phyloP scores from a whole-genome alignment of 1,140 invertebrate genomes.

The Neodiprion pinetum region DNA sequence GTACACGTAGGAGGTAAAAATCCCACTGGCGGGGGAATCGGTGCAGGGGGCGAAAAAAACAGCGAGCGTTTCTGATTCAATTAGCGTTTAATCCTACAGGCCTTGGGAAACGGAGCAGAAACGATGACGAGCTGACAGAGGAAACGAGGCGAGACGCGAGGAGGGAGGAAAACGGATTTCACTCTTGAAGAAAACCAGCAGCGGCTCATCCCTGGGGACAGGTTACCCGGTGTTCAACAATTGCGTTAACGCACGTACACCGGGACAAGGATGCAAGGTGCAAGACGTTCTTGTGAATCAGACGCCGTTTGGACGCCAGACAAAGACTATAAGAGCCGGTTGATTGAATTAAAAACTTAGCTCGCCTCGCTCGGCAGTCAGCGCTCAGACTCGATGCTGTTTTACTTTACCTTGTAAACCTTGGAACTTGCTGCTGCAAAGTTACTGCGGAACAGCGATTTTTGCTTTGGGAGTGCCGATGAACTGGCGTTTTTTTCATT shows the following conservation, averaged over 20 bases:
- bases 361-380: not conserved
- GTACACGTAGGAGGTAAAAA: no score
- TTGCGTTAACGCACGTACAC: not conserved
- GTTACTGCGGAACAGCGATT: no score
- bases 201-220: not conserved
- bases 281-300: not conserved
- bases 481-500: no score
- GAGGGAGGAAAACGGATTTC: not conserved
- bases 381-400: not conserved
- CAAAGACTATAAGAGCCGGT: not conserved
- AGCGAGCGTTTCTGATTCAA: not conserved
- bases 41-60: no score
- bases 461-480: no score
- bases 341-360: slow-evolving; percentile 3
- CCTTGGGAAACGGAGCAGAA: not conserved
- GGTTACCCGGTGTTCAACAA: slow-evolving; percentile 1
- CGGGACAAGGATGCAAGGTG: not conserved
- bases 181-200: not conserved
- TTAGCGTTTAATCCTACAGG: not conserved
- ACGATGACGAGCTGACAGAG: not conserved
- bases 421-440: no score
- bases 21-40: no score
- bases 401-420: not conserved
- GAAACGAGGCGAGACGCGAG: not conserved
- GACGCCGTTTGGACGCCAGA: not conserved